phyloP scores from a whole-genome alignment of 2,113 vertebrate genomes.

The Tachycineta bicolor region DNA sequence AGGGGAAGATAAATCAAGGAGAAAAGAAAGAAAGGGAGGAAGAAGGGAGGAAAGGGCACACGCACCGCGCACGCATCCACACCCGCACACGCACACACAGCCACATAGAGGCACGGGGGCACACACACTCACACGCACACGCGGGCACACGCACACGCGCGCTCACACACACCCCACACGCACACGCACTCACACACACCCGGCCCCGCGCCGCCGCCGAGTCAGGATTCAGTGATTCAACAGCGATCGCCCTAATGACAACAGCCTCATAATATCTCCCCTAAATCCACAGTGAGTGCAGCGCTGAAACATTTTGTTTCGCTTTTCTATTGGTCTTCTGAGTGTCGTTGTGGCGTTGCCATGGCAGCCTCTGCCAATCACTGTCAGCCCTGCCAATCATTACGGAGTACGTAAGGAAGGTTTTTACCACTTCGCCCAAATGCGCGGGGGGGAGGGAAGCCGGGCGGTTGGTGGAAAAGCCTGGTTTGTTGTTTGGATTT shows the following conservation, averaged over 20 bases:
- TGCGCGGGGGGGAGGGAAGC: slow-evolving; percentile 71
- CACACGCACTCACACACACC: slow-evolving; percentile 61
- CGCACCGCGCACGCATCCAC: slow-evolving; percentile 78
- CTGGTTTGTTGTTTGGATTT: slow-evolving; percentile 76
- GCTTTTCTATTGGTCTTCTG: slow-evolving; percentile 99
- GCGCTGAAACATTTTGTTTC: slow-evolving; percentile 99
- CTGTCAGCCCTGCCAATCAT: slow-evolving; percentile 99
- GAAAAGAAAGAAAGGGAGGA: slow-evolving; percentile 73
- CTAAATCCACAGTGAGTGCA: slow-evolving; percentile 99
- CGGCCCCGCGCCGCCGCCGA: slow-evolving; percentile 78
- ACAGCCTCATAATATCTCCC: slow-evolving; percentile 99
- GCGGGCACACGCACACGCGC: slow-evolving; percentile 56
- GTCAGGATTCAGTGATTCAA: slow-evolving; percentile 97
- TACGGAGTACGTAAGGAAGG: slow-evolving; percentile 95
- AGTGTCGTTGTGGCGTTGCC: slow-evolving; percentile 99
- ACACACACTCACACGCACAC: slow-evolving; percentile 64
- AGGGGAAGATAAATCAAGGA: slow-evolving; percentile 72
- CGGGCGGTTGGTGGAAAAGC: slow-evolving; percentile 40
- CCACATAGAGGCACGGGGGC: slow-evolving; percentile 80
- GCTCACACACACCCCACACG: slow-evolving; percentile 21
- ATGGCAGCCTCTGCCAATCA: slow-evolving; percentile 99
- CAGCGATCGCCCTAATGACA: slow-evolving; percentile 99
- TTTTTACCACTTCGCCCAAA: slow-evolving; percentile 93
- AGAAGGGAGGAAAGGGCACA: slow-evolving; percentile 74
- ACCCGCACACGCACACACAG: slow-evolving; percentile 77